Conservation (phyloP, 2,888 invertebrate genomes). For the Idaea straminata region DNA sequence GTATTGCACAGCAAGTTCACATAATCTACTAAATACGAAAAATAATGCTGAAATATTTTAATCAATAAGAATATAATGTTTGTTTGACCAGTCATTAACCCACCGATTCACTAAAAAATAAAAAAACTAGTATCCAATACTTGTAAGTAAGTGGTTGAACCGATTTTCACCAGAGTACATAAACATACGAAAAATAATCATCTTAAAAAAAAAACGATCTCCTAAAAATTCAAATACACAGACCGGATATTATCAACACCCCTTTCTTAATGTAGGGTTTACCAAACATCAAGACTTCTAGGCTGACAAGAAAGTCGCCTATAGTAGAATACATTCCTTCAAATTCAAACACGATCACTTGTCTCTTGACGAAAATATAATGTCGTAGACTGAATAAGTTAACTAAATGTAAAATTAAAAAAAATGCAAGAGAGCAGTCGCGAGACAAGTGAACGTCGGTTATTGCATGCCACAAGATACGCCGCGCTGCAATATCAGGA, state of each 20-base stretch:
- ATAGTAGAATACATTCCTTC: background rate
- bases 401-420: background rate
- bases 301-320: background rate
- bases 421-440: slow-evolving; percentile 1
- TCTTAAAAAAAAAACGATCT: background rate
- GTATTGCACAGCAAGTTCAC: slow-evolving; percentile 76
- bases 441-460: background rate
- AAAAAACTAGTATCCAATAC: background rate
- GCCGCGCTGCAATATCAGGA: background rate
- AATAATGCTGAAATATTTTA: slow-evolving; percentile 48
- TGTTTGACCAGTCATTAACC: background rate
- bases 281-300: background rate
- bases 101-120: background rate
- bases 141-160: background rate
- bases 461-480: background rate
- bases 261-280: background rate
- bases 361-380: background rate
- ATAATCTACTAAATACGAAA: slow-evolving; percentile 67
- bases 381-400: background rate
- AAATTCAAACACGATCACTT: background rate
- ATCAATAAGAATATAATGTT: slow-evolving; percentile 21
- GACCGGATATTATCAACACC: background rate
- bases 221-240: background rate
- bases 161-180: background rate
- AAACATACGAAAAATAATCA: background rate